Evolutionary conservation across 2,797 vertebrate species (phyloP).

Genomic region (Acropternis orthonyx): DNA sequence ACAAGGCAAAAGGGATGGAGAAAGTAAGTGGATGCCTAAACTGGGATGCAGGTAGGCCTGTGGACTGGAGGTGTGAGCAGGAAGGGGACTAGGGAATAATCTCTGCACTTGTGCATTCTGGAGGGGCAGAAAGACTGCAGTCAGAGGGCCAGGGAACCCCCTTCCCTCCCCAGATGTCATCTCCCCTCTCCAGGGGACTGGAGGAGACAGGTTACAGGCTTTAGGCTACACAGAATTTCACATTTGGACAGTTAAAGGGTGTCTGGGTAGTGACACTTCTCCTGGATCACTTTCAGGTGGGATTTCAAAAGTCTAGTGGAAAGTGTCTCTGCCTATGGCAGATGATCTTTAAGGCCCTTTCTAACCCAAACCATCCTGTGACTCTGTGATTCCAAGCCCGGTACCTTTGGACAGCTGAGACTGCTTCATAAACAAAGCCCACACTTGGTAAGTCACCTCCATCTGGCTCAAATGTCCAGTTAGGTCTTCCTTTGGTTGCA

Average conservation of each 20-base stretch:
- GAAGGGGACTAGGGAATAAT: neutral
- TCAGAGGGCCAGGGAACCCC: neutral
- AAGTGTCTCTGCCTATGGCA: neutral
- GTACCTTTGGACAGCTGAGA: neutral
- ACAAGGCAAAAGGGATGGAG: neutral
- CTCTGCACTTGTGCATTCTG: neutral
- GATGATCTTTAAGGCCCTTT: neutral
- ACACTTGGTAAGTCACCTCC: neutral
- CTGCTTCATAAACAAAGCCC: neutral
- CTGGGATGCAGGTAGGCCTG: neutral
- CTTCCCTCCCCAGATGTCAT: neutral
- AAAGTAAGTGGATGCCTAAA: neutral
- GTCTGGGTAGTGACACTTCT: neutral
- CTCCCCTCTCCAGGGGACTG: neutral
- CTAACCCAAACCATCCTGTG: neutral
- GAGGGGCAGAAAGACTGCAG: neutral
- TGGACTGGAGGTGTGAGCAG: neutral
- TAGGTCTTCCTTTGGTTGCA: neutral
- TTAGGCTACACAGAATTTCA: neutral
- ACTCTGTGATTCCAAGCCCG: neutral
- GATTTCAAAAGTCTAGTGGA: neutral
- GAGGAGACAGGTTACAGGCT: neutral
- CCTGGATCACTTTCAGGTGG: neutral
- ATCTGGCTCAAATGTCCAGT: neutral
- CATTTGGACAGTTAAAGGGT: neutral